Base-by-base conservation (phyloP, 35 echinoderm and acorn worm species). In the Chiridota heheva region DNA sequence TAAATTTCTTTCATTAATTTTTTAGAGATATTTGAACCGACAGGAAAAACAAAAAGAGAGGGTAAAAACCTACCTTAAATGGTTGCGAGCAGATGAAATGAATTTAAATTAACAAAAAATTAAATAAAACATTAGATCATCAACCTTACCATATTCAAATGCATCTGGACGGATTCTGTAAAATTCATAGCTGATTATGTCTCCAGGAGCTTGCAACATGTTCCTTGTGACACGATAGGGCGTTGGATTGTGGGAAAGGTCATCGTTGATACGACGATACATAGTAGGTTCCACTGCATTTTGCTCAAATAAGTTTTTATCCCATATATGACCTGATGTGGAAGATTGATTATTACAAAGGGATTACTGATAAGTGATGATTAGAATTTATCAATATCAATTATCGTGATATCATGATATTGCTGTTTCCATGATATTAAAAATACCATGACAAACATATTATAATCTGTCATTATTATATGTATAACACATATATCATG, bases 301-400 rank as follows among this genome's bases (percentile, higher is more conserved):
- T 34, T 71, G 66, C 79, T 96, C 87, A 63, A 91, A 96, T 10
- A 91, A 82, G 56, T 96, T 96, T 72, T 96, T 96, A 72, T 96
- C 93, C 93, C 88, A 90, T 40, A 96, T 83, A 47, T 96, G 83
- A 64, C 93, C 93, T 96, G 33, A 17, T 30, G 42, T 73, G 4
- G 64, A 77, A 31, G 46, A 7, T 28, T 26, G 29, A 24, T 40
- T n/a, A 32, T 22, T 22, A 32, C 30, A 22, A 30, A 18, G 15
- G 1, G 15, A 22, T 66, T 17, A 15, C 17, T 22, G 0, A 22
- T 15, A 66, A 18, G 31, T 24, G 62, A 15, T 66, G 47, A 10
- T 10, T 12, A 51, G 47, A 12, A 51, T 22, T 12, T 12, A 10
- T 51, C 8, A 10, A 51, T 51, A 51, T 51, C 10, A 51, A 51